Evolutionary conservation across 2,888 invertebrate species (phyloP).

Genomic region (Sarcophaga caerulescens): DNA sequence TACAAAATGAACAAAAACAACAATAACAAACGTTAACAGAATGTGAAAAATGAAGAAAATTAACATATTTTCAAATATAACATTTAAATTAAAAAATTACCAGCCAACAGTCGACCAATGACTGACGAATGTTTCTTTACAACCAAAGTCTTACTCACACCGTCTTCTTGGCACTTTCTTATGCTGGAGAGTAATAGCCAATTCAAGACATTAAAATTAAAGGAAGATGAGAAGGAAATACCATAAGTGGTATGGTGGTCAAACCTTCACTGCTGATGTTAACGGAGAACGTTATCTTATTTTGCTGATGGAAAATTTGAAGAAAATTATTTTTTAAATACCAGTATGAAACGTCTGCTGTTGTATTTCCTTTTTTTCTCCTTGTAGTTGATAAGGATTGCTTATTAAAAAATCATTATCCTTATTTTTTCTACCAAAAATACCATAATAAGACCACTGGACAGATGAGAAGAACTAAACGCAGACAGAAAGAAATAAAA

Average conservation of each 20-base stretch:
- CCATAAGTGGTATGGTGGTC: neutral
- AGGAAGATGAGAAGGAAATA: neutral
- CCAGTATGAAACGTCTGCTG: neutral
- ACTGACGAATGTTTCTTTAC: conserved; percentile 3
- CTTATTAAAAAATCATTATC: conserved; percentile 56
- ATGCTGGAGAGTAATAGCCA: no score
- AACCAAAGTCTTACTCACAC: neutral
- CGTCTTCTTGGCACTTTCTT: no score
- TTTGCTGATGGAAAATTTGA: neutral
- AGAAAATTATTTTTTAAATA: no score
- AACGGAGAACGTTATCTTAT: neutral
- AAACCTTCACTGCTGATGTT: neutral
- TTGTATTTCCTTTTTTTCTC: neutral
- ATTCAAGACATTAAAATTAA: neutral
- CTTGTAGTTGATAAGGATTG: conserved; percentile 59
- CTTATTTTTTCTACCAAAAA: no score
- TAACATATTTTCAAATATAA: conserved; percentile 55
- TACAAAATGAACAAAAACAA: no score
- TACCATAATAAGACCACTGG: no score
- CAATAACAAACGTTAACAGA: neutral
- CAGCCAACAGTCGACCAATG: conserved; percentile 43
- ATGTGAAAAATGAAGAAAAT: neutral
- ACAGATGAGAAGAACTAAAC: no score
- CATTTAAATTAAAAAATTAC: conserved; percentile 65
- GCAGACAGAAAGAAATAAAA: no score